Evolutionary conservation across 37 sponge, comb jelly and placozoan species (phyloP).

Genomic region (Amphimedon queenslandica): DNA sequence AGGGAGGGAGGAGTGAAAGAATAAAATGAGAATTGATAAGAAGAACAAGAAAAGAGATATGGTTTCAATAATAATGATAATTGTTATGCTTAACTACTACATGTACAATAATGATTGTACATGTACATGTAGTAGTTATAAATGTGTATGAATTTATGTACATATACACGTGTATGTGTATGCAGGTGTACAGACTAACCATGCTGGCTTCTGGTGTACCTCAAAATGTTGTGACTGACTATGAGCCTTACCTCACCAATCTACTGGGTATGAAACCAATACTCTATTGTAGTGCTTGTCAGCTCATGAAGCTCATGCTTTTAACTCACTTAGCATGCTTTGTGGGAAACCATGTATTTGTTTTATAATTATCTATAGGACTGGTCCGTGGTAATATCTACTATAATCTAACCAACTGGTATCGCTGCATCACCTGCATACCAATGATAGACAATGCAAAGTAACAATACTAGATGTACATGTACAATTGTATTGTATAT

Average conservation of each 20-base stretch:
- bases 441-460: slow-evolving; percentile 77
- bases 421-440: slow-evolving; percentile 65
- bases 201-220: slow-evolving; percentile 67
- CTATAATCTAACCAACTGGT: slow-evolving; percentile 91
- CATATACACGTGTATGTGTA: no score
- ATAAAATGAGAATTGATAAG: not conserved
- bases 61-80: no score
- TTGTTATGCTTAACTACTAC: no score
- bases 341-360: no score
- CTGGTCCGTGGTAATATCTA: slow-evolving; percentile 83
- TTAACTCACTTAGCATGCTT: no score
- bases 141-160: no score
- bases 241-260: slow-evolving; percentile 68
- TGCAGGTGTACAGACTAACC: slow-evolving; percentile 77
- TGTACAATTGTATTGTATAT: not conserved
- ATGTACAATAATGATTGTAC: no score
- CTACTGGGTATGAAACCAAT: slow-evolving; percentile 33
- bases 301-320: no score
- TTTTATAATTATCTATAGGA: slow-evolving; percentile 35
- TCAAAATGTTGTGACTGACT: slow-evolving; percentile 18
- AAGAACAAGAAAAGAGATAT: not conserved
- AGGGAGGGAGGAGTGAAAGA: not conserved
- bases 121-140: no score
- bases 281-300: no score
- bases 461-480: slow-evolving; percentile 8